phyloP scores from a whole-genome alignment of 2,113 vertebrate species.

The Chamaetylas fuelleborni region DNA sequence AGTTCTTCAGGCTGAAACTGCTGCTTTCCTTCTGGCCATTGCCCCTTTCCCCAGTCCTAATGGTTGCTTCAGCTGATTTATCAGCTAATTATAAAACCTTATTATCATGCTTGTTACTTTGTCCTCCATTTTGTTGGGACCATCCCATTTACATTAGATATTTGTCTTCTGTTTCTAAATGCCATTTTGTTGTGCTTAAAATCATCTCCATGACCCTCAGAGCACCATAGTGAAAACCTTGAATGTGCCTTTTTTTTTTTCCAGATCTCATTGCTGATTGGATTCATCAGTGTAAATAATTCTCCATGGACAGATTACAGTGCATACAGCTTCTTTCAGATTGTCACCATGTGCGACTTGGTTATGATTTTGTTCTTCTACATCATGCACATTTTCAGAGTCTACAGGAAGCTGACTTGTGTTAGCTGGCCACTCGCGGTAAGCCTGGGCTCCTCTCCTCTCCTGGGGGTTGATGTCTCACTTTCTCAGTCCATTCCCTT shows the following conservation, averaged over 20 bases:
- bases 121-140: neutral
- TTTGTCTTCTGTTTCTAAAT: neutral
- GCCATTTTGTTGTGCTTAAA: neutral
- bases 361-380: conserved; percentile 88
- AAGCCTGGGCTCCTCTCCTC: conserved; percentile 42
- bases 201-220: neutral
- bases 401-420: conserved; percentile 84
- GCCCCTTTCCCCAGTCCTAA: neutral
- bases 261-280: conserved; percentile 83
- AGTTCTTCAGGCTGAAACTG: neutral
- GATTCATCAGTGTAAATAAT: conserved; percentile 84
- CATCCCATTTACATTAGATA: neutral
- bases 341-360: conserved; percentile 87
- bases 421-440: conserved; percentile 93
- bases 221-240: neutral
- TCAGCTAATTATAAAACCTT: neutral
- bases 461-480: neutral
- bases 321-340: conserved; percentile 85
- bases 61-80: neutral
- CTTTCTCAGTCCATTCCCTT: neutral
- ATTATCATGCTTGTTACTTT: neutral
- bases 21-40: neutral
- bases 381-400: conserved; percentile 83
- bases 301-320: conserved; percentile 70
- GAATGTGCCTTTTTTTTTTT: neutral